Percentiles rank a stretch among this genome's conserved stretches.
Conservation (phyloP, 2,888 invertebrate genomes). For the Euzetes globulus region DNA sequence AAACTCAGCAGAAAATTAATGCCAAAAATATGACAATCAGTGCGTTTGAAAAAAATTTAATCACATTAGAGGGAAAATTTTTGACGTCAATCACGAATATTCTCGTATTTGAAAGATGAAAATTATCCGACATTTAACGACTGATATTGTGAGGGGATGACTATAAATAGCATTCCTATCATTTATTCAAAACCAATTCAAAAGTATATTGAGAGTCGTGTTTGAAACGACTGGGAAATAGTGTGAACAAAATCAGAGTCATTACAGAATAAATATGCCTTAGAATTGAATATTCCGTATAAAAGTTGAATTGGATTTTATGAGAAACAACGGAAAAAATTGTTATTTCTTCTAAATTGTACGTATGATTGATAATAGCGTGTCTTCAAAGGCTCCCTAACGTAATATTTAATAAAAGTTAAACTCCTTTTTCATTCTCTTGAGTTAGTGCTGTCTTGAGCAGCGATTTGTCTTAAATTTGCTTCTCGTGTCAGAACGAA, state of each 20-base stretch:
- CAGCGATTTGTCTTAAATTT: constrained; percentile 9
- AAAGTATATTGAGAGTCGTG: too few relatives aligned
- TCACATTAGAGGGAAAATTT: not conserved
- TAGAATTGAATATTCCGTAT: not conserved
- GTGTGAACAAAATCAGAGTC: not conserved
- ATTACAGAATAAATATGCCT: not conserved
- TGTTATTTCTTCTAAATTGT: constrained; percentile 10
- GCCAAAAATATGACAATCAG: not conserved
- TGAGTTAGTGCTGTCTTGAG: not conserved
- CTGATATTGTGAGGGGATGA: too few relatives aligned
- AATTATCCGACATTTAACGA: too few relatives aligned
- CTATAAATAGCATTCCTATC: too few relatives aligned
- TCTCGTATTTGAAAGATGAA: too few relatives aligned
- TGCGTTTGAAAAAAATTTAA: not conserved
- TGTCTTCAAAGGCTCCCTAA: not conserved
- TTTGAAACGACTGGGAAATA: too few relatives aligned
- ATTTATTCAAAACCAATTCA: too few relatives aligned
- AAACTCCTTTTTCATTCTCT: not conserved
- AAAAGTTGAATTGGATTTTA: not conserved
- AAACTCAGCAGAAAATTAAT: too few relatives aligned
- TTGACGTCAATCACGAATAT: too few relatives aligned
- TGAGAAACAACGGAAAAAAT: not conserved
- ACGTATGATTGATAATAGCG: constrained; percentile 16
- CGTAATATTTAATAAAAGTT: constrained; percentile 23
- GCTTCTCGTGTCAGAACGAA: not conserved